phyloP scores from a whole-genome alignment of 2,797 vertebrate genomes.

The Hapalemur alaotrensis region DNA sequence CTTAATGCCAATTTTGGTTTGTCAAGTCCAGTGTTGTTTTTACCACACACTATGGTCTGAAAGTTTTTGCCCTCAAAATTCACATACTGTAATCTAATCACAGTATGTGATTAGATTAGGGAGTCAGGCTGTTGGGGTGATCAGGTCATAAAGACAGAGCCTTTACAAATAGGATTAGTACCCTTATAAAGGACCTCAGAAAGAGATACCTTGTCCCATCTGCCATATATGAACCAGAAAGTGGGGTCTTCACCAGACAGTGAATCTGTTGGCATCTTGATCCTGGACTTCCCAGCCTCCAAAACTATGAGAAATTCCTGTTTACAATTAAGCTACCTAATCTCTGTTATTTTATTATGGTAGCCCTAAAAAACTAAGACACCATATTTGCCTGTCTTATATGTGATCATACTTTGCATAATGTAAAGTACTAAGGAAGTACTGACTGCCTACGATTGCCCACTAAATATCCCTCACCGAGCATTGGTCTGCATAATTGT shows the following conservation, averaged over 20 bases:
- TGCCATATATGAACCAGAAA: no score
- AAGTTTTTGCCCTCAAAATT: not conserved
- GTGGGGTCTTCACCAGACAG: accelerated
- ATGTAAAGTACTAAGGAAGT: not conserved
- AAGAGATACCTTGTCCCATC: not conserved
- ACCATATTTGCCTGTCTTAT: not conserved
- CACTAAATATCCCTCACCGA: not conserved
- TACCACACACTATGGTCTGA: not conserved
- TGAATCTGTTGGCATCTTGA: not conserved
- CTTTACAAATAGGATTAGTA: not conserved
- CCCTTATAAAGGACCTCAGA: no score
- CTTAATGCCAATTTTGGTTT: not conserved
- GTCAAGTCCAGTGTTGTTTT: not conserved
- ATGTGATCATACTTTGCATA: not conserved
- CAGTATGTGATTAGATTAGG: not conserved
- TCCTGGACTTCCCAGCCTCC: not conserved
- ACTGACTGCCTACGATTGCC: not conserved
- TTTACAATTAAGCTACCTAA: not conserved
- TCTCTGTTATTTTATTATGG: not conserved
- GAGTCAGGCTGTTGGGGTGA: not conserved
- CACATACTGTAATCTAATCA: not conserved
- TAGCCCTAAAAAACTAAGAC: not conserved
- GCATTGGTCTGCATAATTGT: not conserved
- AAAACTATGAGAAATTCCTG: not conserved
- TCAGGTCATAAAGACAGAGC: not conserved